Percentiles rank a stretch among this genome's conserved stretches.
These are phyloP conservation scores for Onthophagus sagittarius DNA, from an alignment of 2,888 invertebrate species.

Conservation along the genomic window DNA sequence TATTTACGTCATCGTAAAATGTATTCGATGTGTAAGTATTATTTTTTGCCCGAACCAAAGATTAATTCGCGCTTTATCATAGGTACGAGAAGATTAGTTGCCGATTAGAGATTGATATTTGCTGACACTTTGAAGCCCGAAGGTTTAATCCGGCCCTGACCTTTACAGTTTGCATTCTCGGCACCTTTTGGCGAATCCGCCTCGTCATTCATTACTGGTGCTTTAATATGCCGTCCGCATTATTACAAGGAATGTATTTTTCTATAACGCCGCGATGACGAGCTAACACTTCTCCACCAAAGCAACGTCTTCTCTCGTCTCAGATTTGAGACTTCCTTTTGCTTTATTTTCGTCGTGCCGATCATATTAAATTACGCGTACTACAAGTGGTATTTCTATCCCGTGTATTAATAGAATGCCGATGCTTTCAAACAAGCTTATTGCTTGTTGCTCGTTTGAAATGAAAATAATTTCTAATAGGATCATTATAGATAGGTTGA, in stretches of 20 bases:
- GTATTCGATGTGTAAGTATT: neutral
- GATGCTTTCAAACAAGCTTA: neutral
- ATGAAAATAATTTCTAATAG: neutral
- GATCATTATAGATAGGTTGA: neutral
- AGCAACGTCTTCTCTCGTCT: neutral
- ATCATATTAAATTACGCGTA: neutral
- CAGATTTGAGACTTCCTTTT: neutral
- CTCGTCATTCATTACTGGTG: conserved; percentile 11
- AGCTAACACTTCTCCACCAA: neutral
- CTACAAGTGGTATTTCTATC: neutral
- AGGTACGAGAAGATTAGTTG: too few relatives aligned
- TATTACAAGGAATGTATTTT: conserved; percentile 10
- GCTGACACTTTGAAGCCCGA: neutral
- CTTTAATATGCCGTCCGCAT: conserved; percentile 5
- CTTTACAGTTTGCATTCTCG: conserved; percentile 1
- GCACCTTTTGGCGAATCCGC: conserved; percentile 2
- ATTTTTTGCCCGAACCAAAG: too few relatives aligned
- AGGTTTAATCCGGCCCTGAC: conserved; percentile 1
- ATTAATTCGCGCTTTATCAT: too few relatives aligned
- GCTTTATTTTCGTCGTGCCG: neutral
- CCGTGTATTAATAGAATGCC: neutral
- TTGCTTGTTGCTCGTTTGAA: neutral
- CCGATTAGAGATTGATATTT: neutral
- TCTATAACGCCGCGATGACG: neutral
- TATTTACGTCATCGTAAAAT: neutral